Base-by-base conservation (phyloP, 2,888 invertebrate species). In the Standfussiana lucernea region DNA sequence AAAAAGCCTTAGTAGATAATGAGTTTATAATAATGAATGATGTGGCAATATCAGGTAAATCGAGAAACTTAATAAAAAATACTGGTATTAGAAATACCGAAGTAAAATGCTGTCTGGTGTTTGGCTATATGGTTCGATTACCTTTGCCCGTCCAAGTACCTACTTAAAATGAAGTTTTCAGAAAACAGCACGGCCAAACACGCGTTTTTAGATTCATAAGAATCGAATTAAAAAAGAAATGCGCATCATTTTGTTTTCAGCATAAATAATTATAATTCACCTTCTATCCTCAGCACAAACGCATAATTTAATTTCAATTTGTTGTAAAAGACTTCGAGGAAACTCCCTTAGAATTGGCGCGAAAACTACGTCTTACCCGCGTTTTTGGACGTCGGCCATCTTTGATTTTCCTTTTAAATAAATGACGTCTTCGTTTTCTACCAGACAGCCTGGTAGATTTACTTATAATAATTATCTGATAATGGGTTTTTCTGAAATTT, bases 381-480 rank as follows among this genome's bases (percentile, higher is more conserved):
- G 64, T 72, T 75, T 83, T 82, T 89, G 89, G 88, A 78, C 24
- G 40, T 15, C 66, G 1, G 89, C 89, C 89, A 89, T 89, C 59
- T 84, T 88, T 75, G 78, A 66, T 77, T 88, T 88, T 83, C 73
- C 78, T 81, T 83, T 87, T 73, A 80, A 75, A 74, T 67, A 72
- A 71, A 76, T 82, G 73, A 77, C 40, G 76, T 65, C 72, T n/a
- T 50, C 21, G 56, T 61, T n/a, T n/a, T 61, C 35, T n/a, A 64
- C 64, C 59, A 80, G 76, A 79, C 77, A 66, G 75, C 13, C 62
- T 70, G 69, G 75, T 61, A 53, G n/a, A 45, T 37, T 65, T n/a
- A 45, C 32, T 65, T n/a, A 62, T 61, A 7, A 40, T 37, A 50
- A 64, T 75, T 45, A 71, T 70, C 21, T 15, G n/a, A 13, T 68